phyloP scores from a whole-genome alignment of 2,113 vertebrate species.

The Erythrocercus mccallii region DNA sequence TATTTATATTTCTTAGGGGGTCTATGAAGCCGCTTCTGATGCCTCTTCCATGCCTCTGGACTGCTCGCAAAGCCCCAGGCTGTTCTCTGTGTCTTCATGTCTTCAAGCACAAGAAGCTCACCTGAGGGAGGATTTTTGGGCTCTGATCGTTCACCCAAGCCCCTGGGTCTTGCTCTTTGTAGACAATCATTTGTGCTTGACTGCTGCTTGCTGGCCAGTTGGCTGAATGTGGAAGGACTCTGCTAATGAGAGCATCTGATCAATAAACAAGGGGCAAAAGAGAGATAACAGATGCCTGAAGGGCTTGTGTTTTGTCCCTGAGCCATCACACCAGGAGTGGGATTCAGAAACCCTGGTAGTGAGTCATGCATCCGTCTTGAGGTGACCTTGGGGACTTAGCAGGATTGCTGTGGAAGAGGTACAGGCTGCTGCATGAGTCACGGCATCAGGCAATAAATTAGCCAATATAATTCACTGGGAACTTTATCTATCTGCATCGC shows the following conservation, averaged over 20 bases:
- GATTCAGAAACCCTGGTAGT: background rate
- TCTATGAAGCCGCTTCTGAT: background rate
- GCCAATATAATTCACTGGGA: background rate
- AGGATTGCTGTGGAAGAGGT: background rate
- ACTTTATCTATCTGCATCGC: background rate
- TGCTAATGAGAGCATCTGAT: background rate
- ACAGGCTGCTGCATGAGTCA: background rate
- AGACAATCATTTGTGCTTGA: background rate
- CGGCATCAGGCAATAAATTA: background rate
- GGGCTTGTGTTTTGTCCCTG: background rate
- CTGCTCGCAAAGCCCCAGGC: background rate
- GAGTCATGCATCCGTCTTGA: background rate
- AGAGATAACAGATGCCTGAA: background rate
- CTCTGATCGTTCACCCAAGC: background rate
- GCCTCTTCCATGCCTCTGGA: background rate
- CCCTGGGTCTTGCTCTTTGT: background rate
- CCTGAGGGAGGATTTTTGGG: background rate
- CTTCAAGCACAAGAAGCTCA: background rate
- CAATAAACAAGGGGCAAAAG: background rate
- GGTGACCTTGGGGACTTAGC: background rate
- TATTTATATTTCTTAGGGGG: background rate
- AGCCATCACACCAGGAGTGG: background rate
- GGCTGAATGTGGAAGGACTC: background rate
- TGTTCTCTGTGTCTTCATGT: background rate
- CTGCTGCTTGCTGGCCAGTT: background rate